Percentiles rank a stretch among this genome's conserved stretches.
phyloP scores from a whole-genome alignment of 2,113 vertebrate genomes.

The Rana temporaria region DNA sequence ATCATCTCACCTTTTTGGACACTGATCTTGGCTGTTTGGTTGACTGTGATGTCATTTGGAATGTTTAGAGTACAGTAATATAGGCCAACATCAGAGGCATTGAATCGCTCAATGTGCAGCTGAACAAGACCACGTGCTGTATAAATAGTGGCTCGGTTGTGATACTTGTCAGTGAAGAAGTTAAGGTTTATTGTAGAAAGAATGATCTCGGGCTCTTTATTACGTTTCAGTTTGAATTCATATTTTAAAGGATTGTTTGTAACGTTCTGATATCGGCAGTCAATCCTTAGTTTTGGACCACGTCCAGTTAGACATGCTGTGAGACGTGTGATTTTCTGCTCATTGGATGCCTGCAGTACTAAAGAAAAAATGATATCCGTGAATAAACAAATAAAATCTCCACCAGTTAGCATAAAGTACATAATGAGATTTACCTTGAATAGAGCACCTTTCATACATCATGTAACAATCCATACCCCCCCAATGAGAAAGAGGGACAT shows the following conservation, averaged over 20 bases:
- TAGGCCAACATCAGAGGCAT: slow-evolving; percentile 44
- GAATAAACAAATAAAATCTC: not conserved
- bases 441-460: too few species aligned
- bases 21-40: slow-evolving; percentile 33
- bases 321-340: slow-evolving; percentile 34
- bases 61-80: slow-evolving; percentile 39
- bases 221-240: slow-evolving; percentile 40
- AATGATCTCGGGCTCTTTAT: slow-evolving; percentile 35
- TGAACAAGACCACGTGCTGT: slow-evolving; percentile 27
- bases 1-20: slow-evolving; percentile 43
- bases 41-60: slow-evolving; percentile 43
- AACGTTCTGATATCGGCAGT: slow-evolving; percentile 43
- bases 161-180: slow-evolving; percentile 47
- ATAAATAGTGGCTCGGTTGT: slow-evolving; percentile 36
- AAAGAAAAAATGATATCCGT: not conserved
- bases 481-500: too few species aligned
- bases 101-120: slow-evolving; percentile 49
- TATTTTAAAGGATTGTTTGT: slow-evolving; percentile 36
- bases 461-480: too few species aligned
- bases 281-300: slow-evolving; percentile 40
- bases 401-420: too few species aligned
- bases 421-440: too few species aligned
- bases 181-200: slow-evolving; percentile 43
- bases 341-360: slow-evolving; percentile 23
- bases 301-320: slow-evolving; percentile 33